These are phyloP conservation scores for Drosophila prostipennis DNA, from an alignment of 2,888 invertebrate genomes.

Conservation along the genomic window DNA sequence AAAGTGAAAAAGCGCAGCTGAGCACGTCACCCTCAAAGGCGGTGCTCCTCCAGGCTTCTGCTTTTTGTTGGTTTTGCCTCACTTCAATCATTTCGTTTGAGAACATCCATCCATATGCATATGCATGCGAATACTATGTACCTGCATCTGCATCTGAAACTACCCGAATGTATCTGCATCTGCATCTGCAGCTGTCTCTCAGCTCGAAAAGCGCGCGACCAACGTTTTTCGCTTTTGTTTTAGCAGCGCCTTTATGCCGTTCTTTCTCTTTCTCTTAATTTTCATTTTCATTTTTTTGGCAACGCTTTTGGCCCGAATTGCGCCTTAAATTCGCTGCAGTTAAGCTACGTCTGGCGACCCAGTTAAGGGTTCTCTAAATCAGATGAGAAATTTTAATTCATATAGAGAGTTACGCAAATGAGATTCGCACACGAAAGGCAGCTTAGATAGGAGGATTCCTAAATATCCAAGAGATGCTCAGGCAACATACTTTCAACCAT, in stretches of 20 bases:
- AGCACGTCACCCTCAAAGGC: constrained; percentile 63
- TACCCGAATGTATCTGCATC: constrained; percentile 10
- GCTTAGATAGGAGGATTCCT: constrained; percentile 28
- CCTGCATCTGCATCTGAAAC: constrained; percentile 39
- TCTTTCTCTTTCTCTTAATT: constrained; percentile 1
- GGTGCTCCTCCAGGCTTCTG: constrained; percentile 23
- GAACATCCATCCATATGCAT: constrained; percentile 29
- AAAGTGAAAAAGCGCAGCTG: constrained; percentile 75
- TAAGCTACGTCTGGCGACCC: constrained; percentile 30
- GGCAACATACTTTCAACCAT: background rate
- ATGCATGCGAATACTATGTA: constrained; percentile 42
- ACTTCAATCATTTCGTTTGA: constrained; percentile 54
- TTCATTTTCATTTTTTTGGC: constrained; percentile 34
- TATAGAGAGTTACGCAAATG: constrained; percentile 53
- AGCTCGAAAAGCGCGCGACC: constrained; percentile 21
- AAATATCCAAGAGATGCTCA: constrained; percentile 22
- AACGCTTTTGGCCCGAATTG: constrained; percentile 36
- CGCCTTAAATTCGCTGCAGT: constrained; percentile 36
- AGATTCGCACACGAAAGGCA: constrained; percentile 37
- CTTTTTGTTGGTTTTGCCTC: constrained; percentile 32
- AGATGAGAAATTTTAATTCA: constrained; percentile 25
- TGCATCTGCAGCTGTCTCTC: constrained; percentile 43
- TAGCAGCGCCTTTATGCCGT: constrained; percentile 2
- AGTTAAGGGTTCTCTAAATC: constrained; percentile 23
- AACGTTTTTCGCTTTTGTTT: constrained; percentile 39